Base-by-base conservation (phyloP, 2,797 vertebrate species). In the Yasuhikotakia modesta region DNA sequence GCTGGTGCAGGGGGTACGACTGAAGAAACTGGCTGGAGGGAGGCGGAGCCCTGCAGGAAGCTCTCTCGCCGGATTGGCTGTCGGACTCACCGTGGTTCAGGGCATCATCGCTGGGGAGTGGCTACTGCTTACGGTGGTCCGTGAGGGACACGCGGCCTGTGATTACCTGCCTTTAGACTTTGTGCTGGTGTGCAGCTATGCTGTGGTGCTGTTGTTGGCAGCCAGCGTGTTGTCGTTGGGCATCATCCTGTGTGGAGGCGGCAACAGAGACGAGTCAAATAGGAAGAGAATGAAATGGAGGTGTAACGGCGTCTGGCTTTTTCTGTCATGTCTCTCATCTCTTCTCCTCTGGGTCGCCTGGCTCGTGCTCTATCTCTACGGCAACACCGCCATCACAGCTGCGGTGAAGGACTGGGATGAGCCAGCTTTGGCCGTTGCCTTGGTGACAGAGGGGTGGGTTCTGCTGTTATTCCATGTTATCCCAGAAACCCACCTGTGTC, bases 351-450 rank as follows among this genome's bases (percentile, higher is more conserved):
- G 97, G 97, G 95, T 94, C 0, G 94, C 95, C 82, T 99, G 97
- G 97, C 91, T 97, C 79, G 95, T 94, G 66, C 96, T 99, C 92
- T 99, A 99, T 80, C 95, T 99, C 6, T 98, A 96, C 0, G 96
- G 95, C 68, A 96, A 95, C 0, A 87, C 91, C 0, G 85, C 89
- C 35, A 84, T 96, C 71, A 88, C 85, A n/a, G 80, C 61, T 81
- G 76, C 55, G 85, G 16, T 83, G 70, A 35, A 89, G 22, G 86
- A 90, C 70, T 93, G 96, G 94, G 95, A 95, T 24, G 97, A 98
- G 83, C 96, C 97, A 3, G 96, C 94, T 0, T 89, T 98, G 80
- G 96, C 96, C 1, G 95, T 98, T 71, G 94, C 97, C 16, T 89
- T 99, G 87, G 95, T 96, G 58, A 92, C 95, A 77, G 96, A 96